Evolutionary conservation across 2,888 invertebrate species (phyloP).

Genomic region (Meliscaeva auricollis): DNA sequence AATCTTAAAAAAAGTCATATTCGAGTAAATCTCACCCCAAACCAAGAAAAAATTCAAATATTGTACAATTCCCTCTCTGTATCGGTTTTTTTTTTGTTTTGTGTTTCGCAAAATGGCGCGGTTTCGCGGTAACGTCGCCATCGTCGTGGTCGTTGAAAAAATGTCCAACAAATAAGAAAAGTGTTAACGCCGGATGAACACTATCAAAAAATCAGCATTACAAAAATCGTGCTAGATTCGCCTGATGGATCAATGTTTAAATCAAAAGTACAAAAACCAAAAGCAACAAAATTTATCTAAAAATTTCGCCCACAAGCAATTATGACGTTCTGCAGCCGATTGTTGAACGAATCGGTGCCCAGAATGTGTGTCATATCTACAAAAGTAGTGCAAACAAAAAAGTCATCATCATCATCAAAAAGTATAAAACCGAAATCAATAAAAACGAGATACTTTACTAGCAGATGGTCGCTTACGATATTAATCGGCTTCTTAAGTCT

Average conservation of each 20-base stretch:
- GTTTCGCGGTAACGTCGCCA: constrained; percentile 70
- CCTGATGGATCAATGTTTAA: constrained; percentile 77
- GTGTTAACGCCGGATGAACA: constrained; percentile 14
- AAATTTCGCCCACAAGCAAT: constrained; percentile 68
- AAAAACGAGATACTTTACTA: constrained; percentile 41
- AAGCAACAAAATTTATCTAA: constrained; percentile 70
- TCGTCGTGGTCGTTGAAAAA: constrained; percentile 1
- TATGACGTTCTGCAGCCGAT: constrained; percentile 79
- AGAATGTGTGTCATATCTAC: constrained; percentile 77
- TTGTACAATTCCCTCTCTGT: constrained; percentile 7
- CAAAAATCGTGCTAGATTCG: constrained; percentile 49
- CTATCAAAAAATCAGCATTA: constrained; percentile 36
- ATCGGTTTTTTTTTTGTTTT: background rate
- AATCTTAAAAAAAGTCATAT: background rate
- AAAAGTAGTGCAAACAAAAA: constrained; percentile 57
- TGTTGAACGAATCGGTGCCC: constrained; percentile 77
- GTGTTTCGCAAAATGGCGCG: constrained; percentile 63
- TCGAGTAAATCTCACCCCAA: background rate
- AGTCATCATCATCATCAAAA: constrained; percentile 47
- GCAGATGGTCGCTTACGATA: constrained; percentile 66
- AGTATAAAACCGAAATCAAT: constrained; percentile 40
- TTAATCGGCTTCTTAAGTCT: constrained; percentile 75
- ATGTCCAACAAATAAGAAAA: constrained; percentile 29
- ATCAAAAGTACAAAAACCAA: constrained; percentile 69
- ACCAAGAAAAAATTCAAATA: constrained; percentile 4